Conservation (phyloP, 2,888 invertebrate species). For the Caenorhabditis macrosperma region DNA sequence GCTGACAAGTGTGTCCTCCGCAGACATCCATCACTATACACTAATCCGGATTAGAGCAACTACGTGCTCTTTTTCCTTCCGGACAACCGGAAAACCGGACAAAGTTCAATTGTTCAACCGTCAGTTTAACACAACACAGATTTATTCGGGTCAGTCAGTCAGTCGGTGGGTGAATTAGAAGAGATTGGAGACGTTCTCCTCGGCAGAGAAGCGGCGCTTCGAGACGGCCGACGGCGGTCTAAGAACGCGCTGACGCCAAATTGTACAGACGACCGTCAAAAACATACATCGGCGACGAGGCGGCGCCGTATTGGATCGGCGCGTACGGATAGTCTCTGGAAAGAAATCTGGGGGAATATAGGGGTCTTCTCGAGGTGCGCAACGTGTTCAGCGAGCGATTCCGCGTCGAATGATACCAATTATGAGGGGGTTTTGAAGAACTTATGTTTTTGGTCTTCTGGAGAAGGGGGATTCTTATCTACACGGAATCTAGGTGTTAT, state of each 20-base stretch:
- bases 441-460: not conserved
- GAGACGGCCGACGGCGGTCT: not conserved
- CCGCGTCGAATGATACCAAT: not conserved
- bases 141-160: not conserved
- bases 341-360: not conserved
- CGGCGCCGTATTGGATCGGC: constrained; percentile 48
- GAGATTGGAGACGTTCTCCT: not conserved
- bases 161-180: not conserved
- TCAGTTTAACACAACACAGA: too few species aligned
- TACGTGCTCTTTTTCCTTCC: too few species aligned
- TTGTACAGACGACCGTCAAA: constrained; percentile 63
- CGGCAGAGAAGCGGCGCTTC: not conserved
- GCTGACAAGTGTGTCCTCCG: too few species aligned
- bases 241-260: constrained; percentile 55
- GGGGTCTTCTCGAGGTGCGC: not conserved
- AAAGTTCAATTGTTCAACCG: too few species aligned
- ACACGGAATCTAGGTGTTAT: too few species aligned
- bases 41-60: not conserved
- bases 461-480: not conserved
- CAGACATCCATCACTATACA: too few species aligned
- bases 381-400: not conserved
- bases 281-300: constrained; percentile 58
- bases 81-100: too few species aligned
- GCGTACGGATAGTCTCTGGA: constrained; percentile 57
- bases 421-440: not conserved